Evolutionary conservation across 37 sponge, comb jelly and placozoan genomes (phyloP).

Genomic region (Halisarca cf. caerulea): DNA sequence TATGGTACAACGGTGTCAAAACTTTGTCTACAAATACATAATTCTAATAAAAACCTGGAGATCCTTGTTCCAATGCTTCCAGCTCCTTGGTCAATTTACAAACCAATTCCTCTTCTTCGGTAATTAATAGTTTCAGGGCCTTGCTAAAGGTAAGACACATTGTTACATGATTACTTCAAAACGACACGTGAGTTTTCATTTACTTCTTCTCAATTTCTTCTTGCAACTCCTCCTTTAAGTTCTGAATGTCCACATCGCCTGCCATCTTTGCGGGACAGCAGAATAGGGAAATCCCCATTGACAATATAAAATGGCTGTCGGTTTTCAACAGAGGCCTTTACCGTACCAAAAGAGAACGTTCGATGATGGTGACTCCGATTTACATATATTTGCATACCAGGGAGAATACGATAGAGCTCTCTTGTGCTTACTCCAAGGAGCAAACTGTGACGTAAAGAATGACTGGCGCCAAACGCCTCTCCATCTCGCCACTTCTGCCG

Average conservation of each 20-base stretch:
- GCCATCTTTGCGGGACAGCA: neutral
- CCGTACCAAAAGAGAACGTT: neutral
- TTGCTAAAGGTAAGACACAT: too few relatives aligned
- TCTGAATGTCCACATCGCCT: neutral
- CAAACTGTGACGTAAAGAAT: neutral
- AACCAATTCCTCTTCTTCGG: too few relatives aligned
- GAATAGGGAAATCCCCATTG: too few relatives aligned
- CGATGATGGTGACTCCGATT: neutral
- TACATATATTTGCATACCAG: neutral
- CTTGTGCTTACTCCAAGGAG: slow-evolving; percentile 57
- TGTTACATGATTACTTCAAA: too few relatives aligned
- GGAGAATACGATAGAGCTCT: slow-evolving; percentile 59
- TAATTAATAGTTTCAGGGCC: too few relatives aligned
- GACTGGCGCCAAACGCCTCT: slow-evolving; percentile 72
- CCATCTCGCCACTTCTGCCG: slow-evolving; percentile 59
- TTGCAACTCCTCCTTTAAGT: neutral
- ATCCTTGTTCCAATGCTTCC: too few relatives aligned
- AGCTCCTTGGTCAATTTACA: too few relatives aligned
- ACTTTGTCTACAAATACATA: slow-evolving; percentile 24
- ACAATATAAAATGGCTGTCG: neutral
- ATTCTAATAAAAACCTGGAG: too few relatives aligned
- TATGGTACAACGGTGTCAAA: too few relatives aligned
- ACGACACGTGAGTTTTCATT: too few relatives aligned
- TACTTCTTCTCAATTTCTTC: neutral
- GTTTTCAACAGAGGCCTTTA: neutral